Evolutionary conservation across 1,140 invertebrate species (phyloP).

Genomic region (Drosophila fuyamai): DNA sequence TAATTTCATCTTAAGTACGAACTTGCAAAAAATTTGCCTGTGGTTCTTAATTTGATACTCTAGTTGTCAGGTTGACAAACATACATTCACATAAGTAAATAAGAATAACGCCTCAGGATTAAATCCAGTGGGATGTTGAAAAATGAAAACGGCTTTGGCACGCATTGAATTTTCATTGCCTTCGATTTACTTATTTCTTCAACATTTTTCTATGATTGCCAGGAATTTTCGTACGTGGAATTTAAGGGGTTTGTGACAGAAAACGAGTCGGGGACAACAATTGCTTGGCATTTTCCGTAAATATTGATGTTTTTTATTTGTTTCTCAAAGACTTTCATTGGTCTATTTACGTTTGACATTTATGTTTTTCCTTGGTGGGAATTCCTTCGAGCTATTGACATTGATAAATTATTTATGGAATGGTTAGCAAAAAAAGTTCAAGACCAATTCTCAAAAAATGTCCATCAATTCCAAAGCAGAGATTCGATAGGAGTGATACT

Average conservation of each 20-base stretch:
- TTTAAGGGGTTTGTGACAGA: conserved; percentile 18
- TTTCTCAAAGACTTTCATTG: conserved; percentile 33
- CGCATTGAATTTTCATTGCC: conserved; percentile 20
- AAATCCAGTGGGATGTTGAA: conserved; percentile 26
- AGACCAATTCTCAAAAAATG: conserved; percentile 3
- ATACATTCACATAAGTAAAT: conserved; percentile 13
- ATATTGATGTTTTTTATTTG: conserved; percentile 52
- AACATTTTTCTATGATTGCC: conserved; percentile 12
- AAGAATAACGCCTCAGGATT: not conserved
- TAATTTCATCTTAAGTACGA: not conserved
- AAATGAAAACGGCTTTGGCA: conserved; percentile 14
- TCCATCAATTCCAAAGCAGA: not conserved
- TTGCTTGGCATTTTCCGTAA: conserved; percentile 46
- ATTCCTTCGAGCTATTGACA: conserved; percentile 38
- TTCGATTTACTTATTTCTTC: conserved; percentile 43
- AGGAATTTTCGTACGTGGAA: conserved; percentile 25
- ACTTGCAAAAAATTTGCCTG: conserved; percentile 2
- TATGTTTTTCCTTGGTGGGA: conserved; percentile 35
- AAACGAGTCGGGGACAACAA: conserved; percentile 1
- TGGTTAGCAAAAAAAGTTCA: not conserved
- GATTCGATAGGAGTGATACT: too few relatives aligned
- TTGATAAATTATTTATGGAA: conserved; percentile 34
- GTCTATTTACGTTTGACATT: conserved; percentile 58
- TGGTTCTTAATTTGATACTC: conserved; percentile 43
- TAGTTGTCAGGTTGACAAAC: conserved; percentile 21